Conservation (phyloP, 2,888 invertebrate genomes). For the Gari tellinella region DNA sequence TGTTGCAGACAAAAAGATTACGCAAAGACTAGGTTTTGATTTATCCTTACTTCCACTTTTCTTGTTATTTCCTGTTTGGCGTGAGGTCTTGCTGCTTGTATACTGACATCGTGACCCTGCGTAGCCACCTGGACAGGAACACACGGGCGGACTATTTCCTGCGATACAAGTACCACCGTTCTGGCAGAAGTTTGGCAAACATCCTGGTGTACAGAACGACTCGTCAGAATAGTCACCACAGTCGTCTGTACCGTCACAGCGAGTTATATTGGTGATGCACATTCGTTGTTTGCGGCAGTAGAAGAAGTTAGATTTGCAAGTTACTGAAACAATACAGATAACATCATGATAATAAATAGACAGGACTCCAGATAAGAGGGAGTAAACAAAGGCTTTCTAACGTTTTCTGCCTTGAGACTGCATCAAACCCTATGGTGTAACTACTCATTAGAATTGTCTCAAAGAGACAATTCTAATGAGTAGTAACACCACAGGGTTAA, state of each 20-base stretch:
- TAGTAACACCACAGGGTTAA: too few relatives aligned
- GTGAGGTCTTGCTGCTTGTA: background rate
- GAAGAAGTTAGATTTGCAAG: conserved; percentile 60
- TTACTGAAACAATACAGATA: conserved; percentile 44
- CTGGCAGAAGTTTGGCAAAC: conserved; percentile 67
- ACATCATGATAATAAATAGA: too few relatives aligned
- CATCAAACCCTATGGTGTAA: too few relatives aligned
- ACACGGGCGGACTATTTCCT: conserved; percentile 39
- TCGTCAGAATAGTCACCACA: conserved; percentile 71
- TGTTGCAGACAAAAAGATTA: too few relatives aligned
- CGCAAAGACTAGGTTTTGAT: too few relatives aligned
- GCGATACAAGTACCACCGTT: conserved; percentile 67
- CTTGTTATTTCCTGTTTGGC: background rate
- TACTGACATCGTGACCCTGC: conserved; percentile 60
- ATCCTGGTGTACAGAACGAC: conserved; percentile 61
- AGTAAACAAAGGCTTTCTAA: too few relatives aligned
- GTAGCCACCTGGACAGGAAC: conserved; percentile 46
- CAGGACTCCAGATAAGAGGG: too few relatives aligned
- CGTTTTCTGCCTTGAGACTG: too few relatives aligned
- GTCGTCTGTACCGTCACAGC: conserved; percentile 68
- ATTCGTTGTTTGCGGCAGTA: conserved; percentile 62
- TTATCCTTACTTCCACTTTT: background rate
- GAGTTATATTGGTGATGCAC: conserved; percentile 63
- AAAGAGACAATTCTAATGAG: too few relatives aligned
- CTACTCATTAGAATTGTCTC: too few relatives aligned